phyloP scores from a whole-genome alignment of 1,140 invertebrate species.

The Brachionus koreanus region DNA sequence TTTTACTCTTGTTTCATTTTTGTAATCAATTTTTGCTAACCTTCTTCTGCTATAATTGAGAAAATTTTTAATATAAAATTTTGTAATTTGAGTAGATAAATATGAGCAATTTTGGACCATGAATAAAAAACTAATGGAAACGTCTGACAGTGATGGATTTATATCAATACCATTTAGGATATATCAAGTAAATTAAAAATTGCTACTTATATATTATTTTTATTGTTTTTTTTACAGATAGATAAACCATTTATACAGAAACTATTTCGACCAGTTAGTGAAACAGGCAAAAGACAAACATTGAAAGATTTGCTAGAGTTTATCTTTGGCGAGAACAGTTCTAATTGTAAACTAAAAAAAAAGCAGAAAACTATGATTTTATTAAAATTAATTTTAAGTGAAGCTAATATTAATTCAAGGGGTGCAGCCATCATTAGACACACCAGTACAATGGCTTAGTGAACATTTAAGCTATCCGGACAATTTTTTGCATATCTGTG shows the following conservation, averaged over 20 bases:
- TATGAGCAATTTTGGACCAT: constrained; percentile 99
- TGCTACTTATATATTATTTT: not conserved
- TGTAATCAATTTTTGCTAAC: not conserved
- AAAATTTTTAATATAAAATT: constrained; percentile 48
- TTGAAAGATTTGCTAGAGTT: constrained; percentile 52
- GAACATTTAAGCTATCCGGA: constrained; percentile 96
- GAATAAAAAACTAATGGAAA: constrained; percentile 84
- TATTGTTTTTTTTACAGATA: constrained; percentile 48
- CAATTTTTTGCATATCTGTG: constrained; percentile 82
- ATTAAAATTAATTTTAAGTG: constrained; percentile 46
- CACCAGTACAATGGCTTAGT: constrained; percentile 92
- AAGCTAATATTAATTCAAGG: constrained; percentile 77
- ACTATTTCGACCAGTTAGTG: constrained; percentile 54
- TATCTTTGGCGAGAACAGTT: constrained; percentile 47
- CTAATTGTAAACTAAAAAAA: constrained; percentile 47
- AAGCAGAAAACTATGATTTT: not conserved
- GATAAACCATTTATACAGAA: constrained; percentile 55
- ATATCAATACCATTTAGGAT: constrained; percentile 86
- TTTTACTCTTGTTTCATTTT: no score
- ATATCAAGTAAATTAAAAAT: constrained; percentile 60
- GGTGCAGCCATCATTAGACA: constrained; percentile 75
- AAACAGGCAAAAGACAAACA: constrained; percentile 50
- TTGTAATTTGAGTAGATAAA: constrained; percentile 67
- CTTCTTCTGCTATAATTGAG: no score
- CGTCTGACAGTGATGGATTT: constrained; percentile 67